Percentiles rank a stretch among this genome's conserved stretches.
These are phyloP conservation scores for Parazoanthus atlanticus DNA, from an alignment of 92 coral and sea anemone genomes.

Conservation along the genomic window DNA sequence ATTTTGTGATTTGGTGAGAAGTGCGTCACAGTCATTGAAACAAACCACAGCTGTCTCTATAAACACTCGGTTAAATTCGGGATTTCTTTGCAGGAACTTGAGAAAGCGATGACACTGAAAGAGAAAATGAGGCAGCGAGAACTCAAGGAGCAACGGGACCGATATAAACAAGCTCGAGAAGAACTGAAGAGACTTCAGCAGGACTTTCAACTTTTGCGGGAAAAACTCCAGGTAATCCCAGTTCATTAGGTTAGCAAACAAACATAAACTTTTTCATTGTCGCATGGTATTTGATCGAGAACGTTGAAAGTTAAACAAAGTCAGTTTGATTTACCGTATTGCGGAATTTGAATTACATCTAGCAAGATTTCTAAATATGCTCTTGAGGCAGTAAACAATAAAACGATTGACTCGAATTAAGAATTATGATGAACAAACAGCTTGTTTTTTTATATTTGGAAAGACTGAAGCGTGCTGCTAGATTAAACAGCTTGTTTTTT, in stretches of 20 bases:
- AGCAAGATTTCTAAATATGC: no score
- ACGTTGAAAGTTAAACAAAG: no score
- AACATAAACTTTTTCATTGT: not conserved
- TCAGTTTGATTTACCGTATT: no score
- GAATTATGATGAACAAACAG: no score
- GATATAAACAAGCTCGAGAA: conserved; percentile 76
- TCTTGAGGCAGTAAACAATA: no score
- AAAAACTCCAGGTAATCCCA: conserved; percentile 72
- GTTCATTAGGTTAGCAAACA: not conserved
- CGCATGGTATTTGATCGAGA: not conserved
- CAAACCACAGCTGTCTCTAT: not conserved
- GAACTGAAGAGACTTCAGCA: conserved; percentile 70
- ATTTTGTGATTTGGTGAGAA: not conserved
- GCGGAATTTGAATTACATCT: no score
- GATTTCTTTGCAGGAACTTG: conserved; percentile 71
- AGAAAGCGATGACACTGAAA: conserved; percentile 74
- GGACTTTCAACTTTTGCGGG: conserved; percentile 68
- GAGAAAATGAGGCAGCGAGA: conserved; percentile 93
- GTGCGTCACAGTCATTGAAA: not conserved
- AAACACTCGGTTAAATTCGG: not conserved
- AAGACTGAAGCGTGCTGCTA: no score
- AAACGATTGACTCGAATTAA: no score
- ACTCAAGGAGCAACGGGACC: conserved; percentile 79
- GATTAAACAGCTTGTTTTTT: no score
- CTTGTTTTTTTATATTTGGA: no score